phyloP scores from a whole-genome alignment of 53 echinoderm and acorn worm species.

The Echinarachnius parma region DNA sequence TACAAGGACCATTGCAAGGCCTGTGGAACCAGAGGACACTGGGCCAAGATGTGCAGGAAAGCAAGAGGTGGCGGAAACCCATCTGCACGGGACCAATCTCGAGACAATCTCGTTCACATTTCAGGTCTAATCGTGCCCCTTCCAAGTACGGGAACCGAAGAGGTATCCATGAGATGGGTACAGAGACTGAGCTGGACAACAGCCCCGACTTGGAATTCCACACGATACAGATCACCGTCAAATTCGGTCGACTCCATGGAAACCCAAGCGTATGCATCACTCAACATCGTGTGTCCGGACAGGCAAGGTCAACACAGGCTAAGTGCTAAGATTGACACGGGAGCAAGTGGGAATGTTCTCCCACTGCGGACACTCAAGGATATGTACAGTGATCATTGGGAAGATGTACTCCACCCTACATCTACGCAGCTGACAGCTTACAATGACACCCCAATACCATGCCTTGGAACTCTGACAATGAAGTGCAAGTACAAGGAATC shows the following conservation, averaged over 20 bases:
- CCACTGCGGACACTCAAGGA: slow-evolving; percentile 46
- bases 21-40: too few relatives aligned
- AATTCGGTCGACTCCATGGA: neutral
- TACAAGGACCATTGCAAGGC: too few relatives aligned
- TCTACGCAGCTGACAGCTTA: too few relatives aligned
- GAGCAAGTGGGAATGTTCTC: slow-evolving; percentile 55
- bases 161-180: neutral
- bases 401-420: slow-evolving; percentile 21
- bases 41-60: neutral
- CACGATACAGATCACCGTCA: slow-evolving; percentile 1
- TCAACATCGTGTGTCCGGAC: slow-evolving; percentile 50
- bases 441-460: too few relatives aligned
- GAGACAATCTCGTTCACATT: neutral
- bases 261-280: slow-evolving; percentile 38
- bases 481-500: too few relatives aligned
- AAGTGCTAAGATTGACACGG: slow-evolving; percentile 58
- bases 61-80: neutral
- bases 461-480: too few relatives aligned
- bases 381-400: slow-evolving; percentile 50
- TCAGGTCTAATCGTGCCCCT: neutral
- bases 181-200: neutral
- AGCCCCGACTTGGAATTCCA: neutral
- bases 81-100: neutral
- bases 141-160: neutral
- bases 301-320: slow-evolving; percentile 36